Evolutionary conservation across 1,140 invertebrate species (phyloP), one percentile per base, ranked within the genome.

Genomic region (Macrostomum lignano): DNA sequence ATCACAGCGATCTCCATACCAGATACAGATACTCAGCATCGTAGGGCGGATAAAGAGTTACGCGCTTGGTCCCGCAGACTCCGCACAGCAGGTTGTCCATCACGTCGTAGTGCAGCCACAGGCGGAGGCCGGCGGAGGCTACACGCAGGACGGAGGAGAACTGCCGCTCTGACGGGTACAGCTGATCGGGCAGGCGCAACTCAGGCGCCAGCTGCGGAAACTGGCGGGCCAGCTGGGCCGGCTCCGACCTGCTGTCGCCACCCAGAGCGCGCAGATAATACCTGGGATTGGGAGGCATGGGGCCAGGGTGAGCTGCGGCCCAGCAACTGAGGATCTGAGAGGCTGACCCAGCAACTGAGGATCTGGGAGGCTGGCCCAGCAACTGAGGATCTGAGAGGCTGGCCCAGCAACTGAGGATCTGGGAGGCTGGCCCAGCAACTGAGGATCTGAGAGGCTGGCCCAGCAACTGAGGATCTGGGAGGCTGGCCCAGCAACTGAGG

Each of bases 91-190:
- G 17, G 17, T 35, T 35, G 21, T 35, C 33, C 21, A 35, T 22
- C 21, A 35, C 33, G 25, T 35, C 33, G 17, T 35, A 35, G 17
- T 35, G 33, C 4, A 21, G 15, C 33, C 33, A 35, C 21, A 35
- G 17, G 14, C 33, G 5, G 7, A 15, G 17, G 17, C 34, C 17
- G 9, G 15, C 21, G 3, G 33, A 35, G 7, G 21, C 11, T 10
- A 22, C 17, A n/a, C 33, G 15, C n/a, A 35, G 17, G 14, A 35
- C 33, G 14, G 21, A 35, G 15, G 33, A 35, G n/a, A 35, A 35
- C n/a, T 29, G 13, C 11, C 14, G 17, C 5, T 35, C 25, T n/a
- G 20, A 31, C 6, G 21, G 11, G 11, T 31, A 30, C 7, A 35
- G 14, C 7, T 4, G 13, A n/a, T n/a, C n/a, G 3, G 33, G 33